Evolutionary conservation across 1,140 invertebrate species (phyloP), one percentile per base, ranked within the genome.

Genomic region (Papilio machaon): DNA sequence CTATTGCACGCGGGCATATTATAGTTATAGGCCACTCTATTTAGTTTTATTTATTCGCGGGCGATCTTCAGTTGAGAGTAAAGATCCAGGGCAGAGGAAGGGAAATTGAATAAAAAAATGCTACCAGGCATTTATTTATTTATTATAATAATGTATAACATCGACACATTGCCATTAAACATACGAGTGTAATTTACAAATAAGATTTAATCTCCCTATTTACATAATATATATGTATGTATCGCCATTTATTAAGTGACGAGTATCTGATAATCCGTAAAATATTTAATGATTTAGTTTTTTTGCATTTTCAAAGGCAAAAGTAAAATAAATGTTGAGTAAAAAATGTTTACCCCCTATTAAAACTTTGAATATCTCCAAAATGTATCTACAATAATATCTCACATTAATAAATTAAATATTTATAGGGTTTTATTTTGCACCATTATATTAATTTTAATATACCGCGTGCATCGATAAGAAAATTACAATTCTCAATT

Each of bases 61-160:
- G 23, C 23, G 23, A 30, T 30, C 23, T 30, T 30, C 2, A 30
- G 23, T 30, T 30, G 23, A 30, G 23, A 30, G 23, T 30, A 30
- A 30, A 30, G 23, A 30, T 30, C 23, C 23, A 30, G 9, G 60
- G 60, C 19, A 11, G 23, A 67, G 64, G 30, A 30, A 67, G 10
- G 23, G 11, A 3, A 35, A 38, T 38, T 70, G 1, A 70, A 70
- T 35, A 30, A 70, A 70, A 70, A 17, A 38, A 70, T 5, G 38
- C 54, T 86, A 84, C 83, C 85, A 92, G 90, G 91, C 90, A 88
- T 91, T 70, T 85, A 88, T 91, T 92, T 86, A 91, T 94, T 93
- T 91, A 92, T 90, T 92, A 90, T 87, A 87, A 89, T 94, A 93
- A 89, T 94, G 91, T 94, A 92, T 94, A 93, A 94, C 92, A 94